Base-by-base conservation (phyloP, 2,888 invertebrate species). In the Mythimna lalbum region DNA sequence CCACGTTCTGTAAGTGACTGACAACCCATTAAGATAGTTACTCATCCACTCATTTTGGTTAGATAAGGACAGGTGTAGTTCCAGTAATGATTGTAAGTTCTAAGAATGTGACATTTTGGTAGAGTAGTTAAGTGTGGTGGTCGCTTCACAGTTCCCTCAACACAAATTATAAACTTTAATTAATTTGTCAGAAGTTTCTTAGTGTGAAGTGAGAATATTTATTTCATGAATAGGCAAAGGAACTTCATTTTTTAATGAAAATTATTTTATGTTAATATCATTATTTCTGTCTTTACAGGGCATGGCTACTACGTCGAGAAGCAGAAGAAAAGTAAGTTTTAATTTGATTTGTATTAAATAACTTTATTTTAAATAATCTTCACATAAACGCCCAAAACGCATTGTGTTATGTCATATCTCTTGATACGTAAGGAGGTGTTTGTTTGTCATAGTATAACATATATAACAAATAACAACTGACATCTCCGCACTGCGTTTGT, bases 261-360 rank as follows among this genome's bases (percentile, higher is more conserved):
- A 50, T 12, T 47, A 21, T 43, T 72, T 55, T 23, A 19, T 56
- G 19, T 31, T 81, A 64, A 74, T 78, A 66, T 69, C 7, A 53
- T 36, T 67, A 52, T 76, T 82, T 78, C 85, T 86, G 85, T 89
- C 70, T 88, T 93, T 92, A 61, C 93, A 95, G 95, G 95, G 95
- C 74, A 95, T 95, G 95, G 89, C 89, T 55, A 89, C 89, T 64
- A 89, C 89, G n/a, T 89, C 89, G 65, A 87, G 89, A 68, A 89
- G 85, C 80, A 88, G 89, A 73, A 89, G 91, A 89, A 91, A 91
- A 90, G 91, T 91, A 72, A 90, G 88, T 86, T 67, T 10, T 23
- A 14, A 19, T 65, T 52, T 33, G 10, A 61, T 53, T 50, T 31
- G 1, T 21, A 31, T 63, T 43, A 27, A 9, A 0, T 19, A 6